phyloP scores from a whole-genome alignment of 2,113 vertebrate genomes.

The Eublepharis macularius region DNA sequence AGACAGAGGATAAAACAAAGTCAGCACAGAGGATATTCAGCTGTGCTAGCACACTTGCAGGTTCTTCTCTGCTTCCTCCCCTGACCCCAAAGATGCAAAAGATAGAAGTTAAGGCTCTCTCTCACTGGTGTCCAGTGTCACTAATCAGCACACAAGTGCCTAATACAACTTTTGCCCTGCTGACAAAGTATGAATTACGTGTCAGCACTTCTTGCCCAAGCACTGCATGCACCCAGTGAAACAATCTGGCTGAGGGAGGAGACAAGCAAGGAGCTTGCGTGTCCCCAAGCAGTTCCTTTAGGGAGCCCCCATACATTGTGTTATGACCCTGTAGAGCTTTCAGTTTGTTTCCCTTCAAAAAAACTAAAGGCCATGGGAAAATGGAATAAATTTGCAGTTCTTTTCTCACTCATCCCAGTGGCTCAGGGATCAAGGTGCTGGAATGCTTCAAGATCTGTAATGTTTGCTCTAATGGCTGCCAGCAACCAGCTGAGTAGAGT shows the following conservation, averaged over 20 bases:
- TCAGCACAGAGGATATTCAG: too few relatives aligned
- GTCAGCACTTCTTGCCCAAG: not conserved
- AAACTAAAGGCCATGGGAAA: not conserved
- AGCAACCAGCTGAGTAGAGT: conserved; percentile 5
- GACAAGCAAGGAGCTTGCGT: not conserved
- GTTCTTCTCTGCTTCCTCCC: too few relatives aligned
- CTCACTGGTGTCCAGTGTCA: not conserved
- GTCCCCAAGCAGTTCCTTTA: not conserved
- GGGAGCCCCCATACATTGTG: not conserved
- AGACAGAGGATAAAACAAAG: too few relatives aligned
- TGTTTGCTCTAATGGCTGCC: not conserved
- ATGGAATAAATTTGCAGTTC: not conserved
- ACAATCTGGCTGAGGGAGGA: not conserved
- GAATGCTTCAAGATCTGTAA: not conserved
- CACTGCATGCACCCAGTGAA: not conserved
- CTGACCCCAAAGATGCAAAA: not conserved
- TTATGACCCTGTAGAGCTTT: not conserved
- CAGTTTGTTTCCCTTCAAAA: not conserved
- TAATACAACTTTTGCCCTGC: not conserved
- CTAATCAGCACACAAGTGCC: not conserved
- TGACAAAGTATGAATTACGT: not conserved
- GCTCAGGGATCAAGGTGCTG: not conserved
- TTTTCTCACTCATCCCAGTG: not conserved
- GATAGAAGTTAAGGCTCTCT: not conserved
- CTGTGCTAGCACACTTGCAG: too few relatives aligned